Base-by-base conservation (phyloP, 2,113 vertebrate species). In the Aleadryas rufinucha region DNA sequence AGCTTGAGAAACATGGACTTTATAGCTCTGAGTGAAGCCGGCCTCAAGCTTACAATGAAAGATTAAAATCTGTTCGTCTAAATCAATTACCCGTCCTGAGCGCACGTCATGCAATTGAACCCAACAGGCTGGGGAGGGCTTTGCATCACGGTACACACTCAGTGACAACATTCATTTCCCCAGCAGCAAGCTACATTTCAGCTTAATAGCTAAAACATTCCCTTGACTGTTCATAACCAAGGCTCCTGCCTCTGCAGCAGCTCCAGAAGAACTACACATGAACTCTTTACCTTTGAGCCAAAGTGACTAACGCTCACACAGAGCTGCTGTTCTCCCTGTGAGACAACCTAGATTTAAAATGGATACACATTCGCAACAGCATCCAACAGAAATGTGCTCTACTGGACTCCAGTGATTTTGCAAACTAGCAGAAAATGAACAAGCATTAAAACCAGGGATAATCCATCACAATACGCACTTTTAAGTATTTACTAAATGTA, bases 281-380 rank as follows among this genome's bases (percentile, higher is more conserved):
- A 97, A 96, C 96, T 95, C 78, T 93, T 88, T 77, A 96, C 95
- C 94, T 97, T 84, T 95, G 87, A 96, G 86, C 89, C 50, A 45
- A 39, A 70, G 49, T 13, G 70, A 70, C 81, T 74, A 70, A 64
- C 0, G 0, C 66, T 69, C 94, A 74, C 59, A 26, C 44, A 57
- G 76, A 88, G 90, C 87, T 92, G 79, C 79, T 94, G 3, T 24
- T 90, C 83, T 72, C 76, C 41, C 21, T 13, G n/a, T 69, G 66
- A 71, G 59, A 84, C 69, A 90, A 76, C 83, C 94, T 60, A 83
- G 65, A 90, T 87, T 93, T 77, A 83, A 81, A 87, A 86, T 37
- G 80, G 87, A 88, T 13, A 70, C 70, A 68, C 60, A 54, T 41
- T 13, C 70, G 76, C 50, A 80, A 41, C 14, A 61, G 68, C 72